Percentiles rank a stretch among this genome's conserved stretches.
These are phyloP conservation scores for Drosophila orosa DNA, from an alignment of 1,140 invertebrate genomes.

Conservation along the genomic window DNA sequence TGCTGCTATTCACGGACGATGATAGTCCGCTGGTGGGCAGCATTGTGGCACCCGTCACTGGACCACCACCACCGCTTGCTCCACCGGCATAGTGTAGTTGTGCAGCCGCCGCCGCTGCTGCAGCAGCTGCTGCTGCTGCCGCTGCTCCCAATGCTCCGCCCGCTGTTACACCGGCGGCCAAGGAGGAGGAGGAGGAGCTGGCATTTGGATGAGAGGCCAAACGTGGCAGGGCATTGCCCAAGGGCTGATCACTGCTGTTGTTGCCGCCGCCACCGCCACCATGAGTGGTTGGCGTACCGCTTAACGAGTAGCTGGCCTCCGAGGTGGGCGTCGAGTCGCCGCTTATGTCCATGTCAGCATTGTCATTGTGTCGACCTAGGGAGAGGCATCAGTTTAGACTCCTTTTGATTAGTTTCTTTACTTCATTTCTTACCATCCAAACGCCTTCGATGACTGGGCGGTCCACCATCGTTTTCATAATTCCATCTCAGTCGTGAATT, in stretches of 20 bases:
- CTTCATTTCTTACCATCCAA: conserved; percentile 67
- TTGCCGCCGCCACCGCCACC: conserved; percentile 46
- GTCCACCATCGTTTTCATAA: conserved; percentile 80
- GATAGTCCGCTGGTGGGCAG: conserved; percentile 74
- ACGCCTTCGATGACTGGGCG: conserved; percentile 81
- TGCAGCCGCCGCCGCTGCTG: conserved; percentile 28
- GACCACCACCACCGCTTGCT: conserved; percentile 52
- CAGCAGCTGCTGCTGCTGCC: conserved; percentile 24
- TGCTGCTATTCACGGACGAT: conserved; percentile 53
- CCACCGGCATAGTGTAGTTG: conserved; percentile 47
- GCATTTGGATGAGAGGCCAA: conserved; percentile 87
- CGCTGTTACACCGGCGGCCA: conserved; percentile 22
- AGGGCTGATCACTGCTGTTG: conserved; percentile 40
- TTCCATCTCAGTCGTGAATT: conserved; percentile 85
- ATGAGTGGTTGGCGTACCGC: conserved; percentile 79
- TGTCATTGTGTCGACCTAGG: conserved; percentile 77
- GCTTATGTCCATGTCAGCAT: conserved; percentile 94
- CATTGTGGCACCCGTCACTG: conserved; percentile 81
- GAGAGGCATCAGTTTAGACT: neutral
- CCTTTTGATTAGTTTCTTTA: too few species aligned
- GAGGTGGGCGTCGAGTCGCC: conserved; percentile 92
- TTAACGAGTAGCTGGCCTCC: conserved; percentile 86
- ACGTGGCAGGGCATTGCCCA: conserved; percentile 88
- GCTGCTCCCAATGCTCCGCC: conserved; percentile 24
- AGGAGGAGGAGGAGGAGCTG: conserved; percentile 38